A percentile compares a stretch with the other conserved stretches of the same genome.
These are phyloP conservation scores for Poecilia picta DNA, from an alignment of 2,797 vertebrate genomes.

Conservation along the genomic window DNA sequence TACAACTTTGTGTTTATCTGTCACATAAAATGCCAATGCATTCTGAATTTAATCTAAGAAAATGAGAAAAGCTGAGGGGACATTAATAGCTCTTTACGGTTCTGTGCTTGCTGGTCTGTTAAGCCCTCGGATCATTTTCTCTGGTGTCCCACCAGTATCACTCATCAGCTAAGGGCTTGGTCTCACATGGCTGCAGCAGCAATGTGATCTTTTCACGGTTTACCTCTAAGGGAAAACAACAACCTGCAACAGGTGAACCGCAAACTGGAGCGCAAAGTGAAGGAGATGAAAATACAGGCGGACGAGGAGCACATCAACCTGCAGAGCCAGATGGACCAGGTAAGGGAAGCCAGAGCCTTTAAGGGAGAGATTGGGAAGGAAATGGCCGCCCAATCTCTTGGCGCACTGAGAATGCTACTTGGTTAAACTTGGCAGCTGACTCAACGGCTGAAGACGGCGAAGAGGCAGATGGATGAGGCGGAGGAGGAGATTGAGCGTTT, in stretches of 20 bases:
- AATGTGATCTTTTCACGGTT: slow-evolving; percentile 39
- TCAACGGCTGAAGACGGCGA: slow-evolving; percentile 92
- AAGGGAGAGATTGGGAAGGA: background rate
- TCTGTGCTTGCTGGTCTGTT: background rate
- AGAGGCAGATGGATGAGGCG: slow-evolving; percentile 94
- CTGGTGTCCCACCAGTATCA: slow-evolving; percentile 33
- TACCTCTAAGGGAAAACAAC: slow-evolving; percentile 86
- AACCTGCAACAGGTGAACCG: slow-evolving; percentile 91
- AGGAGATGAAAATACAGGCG: slow-evolving; percentile 93
- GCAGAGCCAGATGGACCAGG: slow-evolving; percentile 97
- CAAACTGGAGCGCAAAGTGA: slow-evolving; percentile 93
- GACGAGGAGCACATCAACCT: slow-evolving; percentile 91
- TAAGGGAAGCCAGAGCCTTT: slow-evolving; percentile 53
- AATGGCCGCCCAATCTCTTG: background rate
- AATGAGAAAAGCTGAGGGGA: background rate
- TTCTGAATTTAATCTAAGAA: background rate
- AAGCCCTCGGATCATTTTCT: slow-evolving; percentile 41
- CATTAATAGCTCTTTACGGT: background rate
- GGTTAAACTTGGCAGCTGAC: slow-evolving; percentile 82
- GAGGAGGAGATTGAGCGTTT: slow-evolving; percentile 97
- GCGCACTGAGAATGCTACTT: slow-evolving; percentile 22
- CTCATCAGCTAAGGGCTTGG: slow-evolving; percentile 25
- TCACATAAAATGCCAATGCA: background rate
- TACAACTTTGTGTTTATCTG: background rate
- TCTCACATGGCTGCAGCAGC: slow-evolving; percentile 17